Base-by-base conservation (phyloP, 2,888 invertebrate species). In the Drosophila villosipedis region DNA sequence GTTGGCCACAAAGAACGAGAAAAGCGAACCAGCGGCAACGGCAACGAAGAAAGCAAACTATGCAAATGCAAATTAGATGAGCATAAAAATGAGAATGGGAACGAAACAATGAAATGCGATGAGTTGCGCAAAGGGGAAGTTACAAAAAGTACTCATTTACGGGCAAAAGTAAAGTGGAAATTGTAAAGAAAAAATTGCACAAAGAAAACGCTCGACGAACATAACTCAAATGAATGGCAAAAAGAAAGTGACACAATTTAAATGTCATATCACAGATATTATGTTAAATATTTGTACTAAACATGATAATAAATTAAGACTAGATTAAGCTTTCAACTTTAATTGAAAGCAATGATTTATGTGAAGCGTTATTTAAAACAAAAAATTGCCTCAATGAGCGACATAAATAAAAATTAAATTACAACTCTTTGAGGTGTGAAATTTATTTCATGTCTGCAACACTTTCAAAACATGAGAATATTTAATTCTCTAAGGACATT, bases 61-160 rank as follows among this genome's bases (percentile, higher is more conserved):
- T 82, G 80, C 75, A 84, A 90, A 88, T 90, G 87, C 89, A 88
- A 90, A 88, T 88, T 84, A 90, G 84, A 88, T 78, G 77, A 81
- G 54, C 81, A 74, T 67, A 66, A 76, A 73, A 82, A 70, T 57
- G 54, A 41, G 63, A 70, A 61, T 54, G 63, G 73, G 68, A 70
- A 54, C 72, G 66, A 74, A 73, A 78, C 84, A 76, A 73, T 66
- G 70, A 75, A 84, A 78, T 52, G 68, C 63, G 73, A 70, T 66
- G 80, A 57, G 67, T 49, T 33, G 43, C 50, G 60, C 52, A 39
- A 49, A 50, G 25, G 41, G 55, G 16, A 35, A 33, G 49, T 39
- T 39, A 16, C 31, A 16, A 30, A 52, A 35, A 50, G 53, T 25
- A 41, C 39, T 68, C 68, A 55, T 58, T 49, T 62, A 31, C 22